Conservation (phyloP, 2,888 invertebrate species). For the Galerucella nymphaeae region DNA sequence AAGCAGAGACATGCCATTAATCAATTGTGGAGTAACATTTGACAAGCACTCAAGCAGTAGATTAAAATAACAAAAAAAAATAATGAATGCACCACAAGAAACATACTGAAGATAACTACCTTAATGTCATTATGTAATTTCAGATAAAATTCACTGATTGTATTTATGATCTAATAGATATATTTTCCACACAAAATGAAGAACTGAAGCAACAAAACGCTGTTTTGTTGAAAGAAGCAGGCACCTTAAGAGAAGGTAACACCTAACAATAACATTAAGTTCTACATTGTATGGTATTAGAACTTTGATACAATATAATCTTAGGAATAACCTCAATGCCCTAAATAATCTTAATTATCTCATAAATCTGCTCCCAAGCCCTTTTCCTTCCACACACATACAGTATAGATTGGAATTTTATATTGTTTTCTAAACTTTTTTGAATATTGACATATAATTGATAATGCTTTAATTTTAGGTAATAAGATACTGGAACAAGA, state of each 20-base stretch:
- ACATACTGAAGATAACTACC: too few relatives aligned
- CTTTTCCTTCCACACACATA: too few relatives aligned
- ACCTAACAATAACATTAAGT: too few relatives aligned
- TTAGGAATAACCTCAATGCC: too few relatives aligned
- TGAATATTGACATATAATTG: not conserved
- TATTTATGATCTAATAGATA: slow-evolving; percentile 39
- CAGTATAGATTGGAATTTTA: not conserved
- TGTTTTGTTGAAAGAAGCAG: slow-evolving; percentile 27
- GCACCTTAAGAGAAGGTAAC: slow-evolving; percentile 33
- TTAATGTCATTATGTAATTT: slow-evolving; percentile 24
- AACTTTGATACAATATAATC: too few relatives aligned
- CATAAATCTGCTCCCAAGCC: too few relatives aligned
- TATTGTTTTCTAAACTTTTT: not conserved
- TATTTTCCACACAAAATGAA: slow-evolving; percentile 36
- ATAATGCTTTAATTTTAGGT: slow-evolving; percentile 40
- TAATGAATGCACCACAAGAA: too few relatives aligned
- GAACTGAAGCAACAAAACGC: slow-evolving; percentile 21
- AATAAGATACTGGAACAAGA: slow-evolving; percentile 44
- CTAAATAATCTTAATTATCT: too few relatives aligned
- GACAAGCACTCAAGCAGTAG: too few relatives aligned
- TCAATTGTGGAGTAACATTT: too few relatives aligned
- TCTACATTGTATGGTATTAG: too few relatives aligned
- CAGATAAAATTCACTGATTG: slow-evolving; percentile 38
- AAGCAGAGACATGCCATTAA: not conserved
- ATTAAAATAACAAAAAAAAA: not conserved